Evolutionary conservation across 2,888 invertebrate genomes (phyloP), one percentile per base, ranked within the genome.

Genomic region (Orthosia cruda): DNA sequence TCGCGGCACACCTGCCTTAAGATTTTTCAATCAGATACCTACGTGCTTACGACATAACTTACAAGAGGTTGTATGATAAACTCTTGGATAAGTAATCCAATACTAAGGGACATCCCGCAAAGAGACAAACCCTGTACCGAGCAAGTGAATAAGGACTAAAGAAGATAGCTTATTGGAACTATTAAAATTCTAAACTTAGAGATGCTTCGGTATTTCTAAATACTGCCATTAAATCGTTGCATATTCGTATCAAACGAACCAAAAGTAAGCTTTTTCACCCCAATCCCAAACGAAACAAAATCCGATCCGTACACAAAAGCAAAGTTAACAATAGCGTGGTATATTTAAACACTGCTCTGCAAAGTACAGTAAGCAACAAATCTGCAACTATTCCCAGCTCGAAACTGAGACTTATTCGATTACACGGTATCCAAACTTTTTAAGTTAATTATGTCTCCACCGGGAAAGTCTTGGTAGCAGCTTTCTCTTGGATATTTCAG

Each of bases 391-490:
- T 64, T 54, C 55, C 12, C 55, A 65, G 61, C 50, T 50, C n/a
- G 45, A 59, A 76, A 58, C 47, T 57, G 47, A 76, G 76, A 61
- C 62, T 58, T 47, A 63, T 76, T 76, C 40, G 70, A 63, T 76
- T 58, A 76, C 52, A 49, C 13, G 40, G 52, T 13, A 61, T 61
- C 54, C 40, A 61, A 75, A 75, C 40, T 74, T 75, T 68, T 74
- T 16, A 74, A 74, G 32, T 74, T 52, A 74, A 54, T 74, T 64
- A 73, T 20, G 40, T 9, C 26, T 54, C 54, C 47, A 23, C 13
- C n/a, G 20, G 47, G 52, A 49, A 23, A 23, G 18, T 75, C 52
- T 61, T 20, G 3, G 52, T 13, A 9, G 13, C 49, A 3, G 57
- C 18, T 47, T 49, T 40, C n/a, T 74, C 23, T 67, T 12, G n/a